These are phyloP conservation scores for Desoria tigrina DNA, from an alignment of 2,888 invertebrate genomes.

Conservation along the genomic window DNA sequence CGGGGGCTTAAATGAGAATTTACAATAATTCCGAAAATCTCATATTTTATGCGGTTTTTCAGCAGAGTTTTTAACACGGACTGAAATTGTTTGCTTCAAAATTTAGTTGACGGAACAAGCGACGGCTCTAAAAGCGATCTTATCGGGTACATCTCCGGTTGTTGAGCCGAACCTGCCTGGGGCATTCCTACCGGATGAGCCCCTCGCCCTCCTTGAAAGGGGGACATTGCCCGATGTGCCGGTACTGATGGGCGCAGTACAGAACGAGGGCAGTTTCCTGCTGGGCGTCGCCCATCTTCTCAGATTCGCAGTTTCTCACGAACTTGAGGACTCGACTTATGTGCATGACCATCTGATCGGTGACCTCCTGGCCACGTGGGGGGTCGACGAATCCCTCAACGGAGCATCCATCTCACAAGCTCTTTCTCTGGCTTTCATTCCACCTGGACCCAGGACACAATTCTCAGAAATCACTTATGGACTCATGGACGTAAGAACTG, in stretches of 20 bases:
- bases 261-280: constrained; percentile 41
- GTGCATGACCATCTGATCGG: constrained; percentile 28
- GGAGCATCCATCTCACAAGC: constrained; percentile 37
- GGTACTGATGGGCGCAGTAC: constrained; percentile 37
- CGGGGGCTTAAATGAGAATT: too few relatives aligned
- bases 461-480: constrained; percentile 35
- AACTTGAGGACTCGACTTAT: constrained; percentile 29
- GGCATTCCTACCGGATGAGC: constrained; percentile 38
- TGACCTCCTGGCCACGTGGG: constrained; percentile 31
- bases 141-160: constrained; percentile 30
- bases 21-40: too few relatives aligned
- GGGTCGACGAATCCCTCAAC: constrained; percentile 28
- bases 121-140: constrained; percentile 15
- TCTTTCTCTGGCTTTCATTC: constrained; percentile 26
- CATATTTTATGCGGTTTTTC: background rate
- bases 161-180: constrained; percentile 42
- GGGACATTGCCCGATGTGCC: constrained; percentile 34
- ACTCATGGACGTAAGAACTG: constrained; percentile 38
- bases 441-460: constrained; percentile 15
- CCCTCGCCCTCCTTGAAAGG: constrained; percentile 28
- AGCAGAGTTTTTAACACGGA: too few relatives aligned
- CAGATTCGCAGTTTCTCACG: constrained; percentile 13
- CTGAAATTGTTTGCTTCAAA: too few relatives aligned
- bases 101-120: too few relatives aligned
- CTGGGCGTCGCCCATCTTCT: constrained; percentile 32